Evolutionary conservation across 2,797 vertebrate genomes (phyloP).

Genomic region (Pipistrellus pipistrellus): DNA sequence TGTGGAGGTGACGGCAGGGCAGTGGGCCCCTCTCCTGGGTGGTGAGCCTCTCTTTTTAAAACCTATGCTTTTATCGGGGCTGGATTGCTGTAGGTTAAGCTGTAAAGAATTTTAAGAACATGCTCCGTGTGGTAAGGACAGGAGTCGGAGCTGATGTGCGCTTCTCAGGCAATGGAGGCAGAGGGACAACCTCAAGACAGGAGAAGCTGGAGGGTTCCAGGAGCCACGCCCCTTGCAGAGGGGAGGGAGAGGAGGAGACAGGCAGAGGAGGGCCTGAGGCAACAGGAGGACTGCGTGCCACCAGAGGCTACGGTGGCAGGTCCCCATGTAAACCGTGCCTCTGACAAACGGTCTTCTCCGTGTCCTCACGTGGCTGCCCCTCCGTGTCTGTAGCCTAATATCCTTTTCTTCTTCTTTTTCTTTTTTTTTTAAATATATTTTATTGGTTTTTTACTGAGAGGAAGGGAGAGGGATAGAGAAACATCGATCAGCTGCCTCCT

Average conservation of each 20-base stretch:
- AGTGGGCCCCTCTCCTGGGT: no score
- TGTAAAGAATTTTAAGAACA: constrained; percentile 76
- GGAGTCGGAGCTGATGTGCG: no score
- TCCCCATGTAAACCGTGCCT: no score
- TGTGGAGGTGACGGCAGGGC: neutral
- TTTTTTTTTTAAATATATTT: no score
- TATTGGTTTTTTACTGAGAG: no score
- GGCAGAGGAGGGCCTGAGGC: fast-evolving
- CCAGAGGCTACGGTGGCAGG: fast-evolving
- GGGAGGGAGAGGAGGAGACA: neutral
- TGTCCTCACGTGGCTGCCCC: fast-evolving
- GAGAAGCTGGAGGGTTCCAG: neutral
- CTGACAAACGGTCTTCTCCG: neutral
- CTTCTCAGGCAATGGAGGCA: neutral
- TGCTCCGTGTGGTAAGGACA: neutral
- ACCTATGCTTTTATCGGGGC: constrained; percentile 31
- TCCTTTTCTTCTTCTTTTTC: neutral
- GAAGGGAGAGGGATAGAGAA: no score
- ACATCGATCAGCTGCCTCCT: no score
- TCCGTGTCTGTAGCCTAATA: neutral
- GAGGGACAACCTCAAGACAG: neutral
- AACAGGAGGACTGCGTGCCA: fast-evolving
- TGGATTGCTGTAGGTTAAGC: constrained; percentile 57
- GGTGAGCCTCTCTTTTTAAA: no score
- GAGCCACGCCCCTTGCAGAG: neutral